Evolutionary conservation across 2,888 invertebrate genomes (phyloP), one percentile per base, ranked within the genome.

Genomic region (Gnatocerus cornutus): DNA sequence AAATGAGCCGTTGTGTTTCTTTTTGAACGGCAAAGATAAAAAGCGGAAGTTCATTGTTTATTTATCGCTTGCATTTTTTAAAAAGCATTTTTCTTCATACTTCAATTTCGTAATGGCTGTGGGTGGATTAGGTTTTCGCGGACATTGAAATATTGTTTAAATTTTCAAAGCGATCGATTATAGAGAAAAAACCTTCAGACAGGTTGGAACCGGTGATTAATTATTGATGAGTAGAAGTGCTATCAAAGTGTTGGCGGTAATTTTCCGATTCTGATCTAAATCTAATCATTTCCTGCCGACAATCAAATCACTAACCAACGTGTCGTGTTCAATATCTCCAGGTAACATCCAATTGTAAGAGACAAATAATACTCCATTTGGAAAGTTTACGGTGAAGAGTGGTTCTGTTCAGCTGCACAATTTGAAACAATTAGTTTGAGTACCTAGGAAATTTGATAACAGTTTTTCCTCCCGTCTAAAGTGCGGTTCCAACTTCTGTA

Each of bases 21-120:
- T 56, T 43, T 21, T 43, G 55, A 50, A 52, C 45, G 30, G 16
- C 27, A 53, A 21, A 41, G 41, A 58, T 58, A 43, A 43, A 58
- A 50, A 55, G 55, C 41, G 29, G 50, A 68, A 72, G 62, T 65
- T 64, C 67, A 65, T 64, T 56, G 64, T 53, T 33, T 56, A 65
- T 65, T 65, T 55, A 46, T 37, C 3, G 10, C n/a, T 16, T 46
- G 16, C 46, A 61, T 62, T 50, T 12, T 62, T 50, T 6, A 62
- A 41, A 41, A 21, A 27, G 12, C 27, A 59, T 10, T 29, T 59
- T 59, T 58, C 37, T 41, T 13, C 8, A 7, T 33, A 13, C 4
- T 12, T 12, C 12, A 9, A 53, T 6, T 5, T 37, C 14, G 10
- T 46, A 46, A 46, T 27, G 12, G 30, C 9, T 29, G 33, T 27